Percentiles rank a stretch among this genome's conserved stretches.
Conservation (phyloP, 2,113 vertebrate species). For the Lipotes vexillifer region DNA sequence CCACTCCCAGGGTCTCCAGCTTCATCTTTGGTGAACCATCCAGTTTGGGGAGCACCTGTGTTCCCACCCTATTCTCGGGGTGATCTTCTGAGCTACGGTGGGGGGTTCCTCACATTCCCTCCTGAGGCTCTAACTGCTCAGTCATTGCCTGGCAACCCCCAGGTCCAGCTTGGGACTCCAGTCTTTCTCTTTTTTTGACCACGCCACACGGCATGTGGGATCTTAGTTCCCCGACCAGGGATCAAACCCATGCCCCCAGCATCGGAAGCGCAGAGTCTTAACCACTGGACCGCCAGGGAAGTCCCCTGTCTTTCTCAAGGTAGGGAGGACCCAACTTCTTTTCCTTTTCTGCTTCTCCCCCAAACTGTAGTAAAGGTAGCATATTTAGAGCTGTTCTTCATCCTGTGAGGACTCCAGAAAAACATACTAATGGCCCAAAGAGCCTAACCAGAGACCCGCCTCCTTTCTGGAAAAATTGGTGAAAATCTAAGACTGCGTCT, state of each 20-base stretch:
- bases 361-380: neutral
- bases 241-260: too few species aligned
- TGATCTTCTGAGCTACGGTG: neutral
- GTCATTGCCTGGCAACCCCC: neutral
- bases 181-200: too few species aligned
- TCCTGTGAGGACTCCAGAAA: neutral
- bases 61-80: neutral
- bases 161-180: neutral
- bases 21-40: neutral
- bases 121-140: neutral
- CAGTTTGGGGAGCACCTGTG: fast-evolving
- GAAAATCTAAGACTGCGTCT: neutral
- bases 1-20: neutral
- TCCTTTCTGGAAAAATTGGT: neutral
- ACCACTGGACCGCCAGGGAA: too few species aligned
- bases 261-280: too few species aligned
- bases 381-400: neutral
- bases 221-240: too few species aligned
- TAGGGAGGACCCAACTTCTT: neutral
- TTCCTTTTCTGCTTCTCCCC: neutral
- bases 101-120: neutral
- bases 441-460: neutral
- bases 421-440: neutral
- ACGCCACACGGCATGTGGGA: too few species aligned
- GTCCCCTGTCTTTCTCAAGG: too few species aligned